Base-by-base conservation (phyloP, 2,113 vertebrate species). In the Trematocara unimaculatum region DNA sequence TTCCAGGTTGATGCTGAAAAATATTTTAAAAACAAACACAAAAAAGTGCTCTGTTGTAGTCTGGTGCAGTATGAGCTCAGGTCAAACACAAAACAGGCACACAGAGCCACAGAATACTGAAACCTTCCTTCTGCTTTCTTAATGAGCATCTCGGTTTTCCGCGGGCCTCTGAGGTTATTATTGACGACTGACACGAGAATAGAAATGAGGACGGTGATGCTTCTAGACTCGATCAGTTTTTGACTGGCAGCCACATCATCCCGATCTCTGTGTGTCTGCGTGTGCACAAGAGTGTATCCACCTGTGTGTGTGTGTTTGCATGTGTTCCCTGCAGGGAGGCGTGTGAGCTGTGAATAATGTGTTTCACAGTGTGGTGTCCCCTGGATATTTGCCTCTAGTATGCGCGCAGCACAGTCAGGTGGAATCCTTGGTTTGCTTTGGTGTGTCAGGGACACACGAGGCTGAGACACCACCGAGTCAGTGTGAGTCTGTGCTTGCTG, bases 281-380 rank as follows among this genome's bases (percentile, higher is more conserved):
- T 35, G 12, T 23, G 17, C 74, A 17, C 15, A 42, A 11, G 6
- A 55, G 60, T 38, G 77, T 58, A 42, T 82, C 29, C 74, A 4
- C 40, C 17, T 55, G 11, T 56, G 31, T 84, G 8, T 20, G 45
- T 49, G 56, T 31, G 4, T 2, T 11, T 60, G 56, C 1, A 1
- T 26, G 42, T 47, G 78, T 72, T 87, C 84, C 85, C 88, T 87
- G 70, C 70, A 77, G 88, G 17, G 31, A 70, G 72, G 49, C 53
- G 83, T 87, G 79, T 82, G 91, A 88, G 79, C 62, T 88, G 90
- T 89, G 91, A 94, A 91, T 94, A 93, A 94, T 89, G 90, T 74
- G 82, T 82, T 90, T 91, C 91, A 80, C 92, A 93, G 89, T 86
- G 81, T 87, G 85, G 15, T 67, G 88, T 92, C 90, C 84, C 86